Base-by-base conservation (phyloP, 2,888 invertebrate species). In the Ferdinandea cuprea region DNA sequence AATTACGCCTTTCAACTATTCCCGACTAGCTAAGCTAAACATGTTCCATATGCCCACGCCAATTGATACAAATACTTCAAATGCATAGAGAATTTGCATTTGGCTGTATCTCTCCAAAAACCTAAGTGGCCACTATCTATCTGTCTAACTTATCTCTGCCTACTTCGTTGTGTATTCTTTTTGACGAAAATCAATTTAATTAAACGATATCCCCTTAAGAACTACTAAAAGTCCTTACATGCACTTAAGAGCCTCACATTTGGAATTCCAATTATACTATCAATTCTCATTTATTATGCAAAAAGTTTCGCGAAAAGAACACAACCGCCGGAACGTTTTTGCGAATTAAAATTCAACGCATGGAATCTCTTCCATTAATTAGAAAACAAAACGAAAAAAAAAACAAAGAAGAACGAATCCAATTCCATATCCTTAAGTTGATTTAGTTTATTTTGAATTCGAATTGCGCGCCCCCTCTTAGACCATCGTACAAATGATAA, bases 331-430 rank as follows among this genome's bases (percentile, higher is more conserved):
- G 37, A 54, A 65, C 17, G 19, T 42, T 48, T 59, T 52, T 13
- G 35, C 44, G 56, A 72, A 83, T 83, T 78, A 73, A 83, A 78
- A 83, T 83, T 83, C 77, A 83, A 35, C 81, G 44, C 81, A 77
- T 77, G 66, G 28, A 61, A 69, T 58, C 76, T 65, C 56, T 72
- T 81, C 54, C 71, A 77, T 77, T 77, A 81, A 81, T 81, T 77
- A 77, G 30, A 65, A 28, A 13, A 13, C 1, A 40, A 11, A 4
- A 42, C n/a, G n/a, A 15, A 8, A 59, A 44, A 48, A 66, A 25
- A 46, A 37, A 32, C n/a, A 44, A 63, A 40, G 3, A 30, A 68
- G 40, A 11, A 11, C 2, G 8, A 61, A 52, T 25, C 19, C 35
- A 30, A 44, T 50, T 52, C 48, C 44, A 44, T 66, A 66, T 66